Conservation (phyloP, 2,888 invertebrate species). For the Acleris cristana region DNA sequence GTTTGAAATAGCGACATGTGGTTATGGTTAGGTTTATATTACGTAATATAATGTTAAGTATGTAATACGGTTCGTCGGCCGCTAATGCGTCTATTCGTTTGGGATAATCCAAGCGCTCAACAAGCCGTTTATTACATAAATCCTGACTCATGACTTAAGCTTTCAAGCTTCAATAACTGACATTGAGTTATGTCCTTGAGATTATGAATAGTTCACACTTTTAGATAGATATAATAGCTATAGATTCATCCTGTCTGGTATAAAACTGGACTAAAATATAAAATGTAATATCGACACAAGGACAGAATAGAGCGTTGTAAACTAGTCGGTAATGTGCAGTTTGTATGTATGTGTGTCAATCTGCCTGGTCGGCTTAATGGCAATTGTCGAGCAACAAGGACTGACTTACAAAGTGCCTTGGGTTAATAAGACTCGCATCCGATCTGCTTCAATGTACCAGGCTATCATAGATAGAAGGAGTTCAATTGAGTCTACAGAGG, state of each 20-base stretch:
- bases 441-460: conserved; percentile 14
- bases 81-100: conserved; percentile 10
- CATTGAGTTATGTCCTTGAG: conserved; percentile 10
- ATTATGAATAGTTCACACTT: conserved; percentile 11
- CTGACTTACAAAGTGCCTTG: conserved; percentile 3
- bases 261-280: background rate
- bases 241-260: background rate
- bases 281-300: conserved; percentile 19
- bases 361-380: conserved; percentile 25
- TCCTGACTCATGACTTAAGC: conserved; percentile 2
- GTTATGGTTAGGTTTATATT: conserved; percentile 11
- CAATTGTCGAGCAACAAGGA: conserved; percentile 22
- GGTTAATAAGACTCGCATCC: conserved; percentile 4
- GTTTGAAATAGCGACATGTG: conserved; percentile 28
- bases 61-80: conserved; percentile 6
- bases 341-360: conserved; percentile 31
- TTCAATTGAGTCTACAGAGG: conserved; percentile 14
- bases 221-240: background rate
- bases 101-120: conserved; percentile 15
- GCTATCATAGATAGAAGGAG: conserved; percentile 11
- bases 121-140: conserved; percentile 3
- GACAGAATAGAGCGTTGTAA: conserved; percentile 8
- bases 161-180: background rate
- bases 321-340: conserved; percentile 31
- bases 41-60: conserved; percentile 1